phyloP scores from a whole-genome alignment of 2,113 vertebrate species.

The Tachysurus vachellii region DNA sequence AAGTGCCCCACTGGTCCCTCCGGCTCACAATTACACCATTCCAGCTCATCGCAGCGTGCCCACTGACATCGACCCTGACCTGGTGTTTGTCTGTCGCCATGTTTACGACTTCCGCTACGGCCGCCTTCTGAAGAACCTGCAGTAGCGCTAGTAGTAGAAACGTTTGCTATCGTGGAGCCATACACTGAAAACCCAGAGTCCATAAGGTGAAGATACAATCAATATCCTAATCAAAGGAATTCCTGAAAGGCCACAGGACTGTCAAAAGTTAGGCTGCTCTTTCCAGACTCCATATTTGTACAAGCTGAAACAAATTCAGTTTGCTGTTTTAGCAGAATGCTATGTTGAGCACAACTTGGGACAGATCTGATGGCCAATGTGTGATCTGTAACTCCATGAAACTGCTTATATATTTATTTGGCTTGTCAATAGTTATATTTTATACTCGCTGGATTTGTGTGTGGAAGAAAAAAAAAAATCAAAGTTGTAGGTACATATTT shows the following conservation, averaged over 20 bases:
- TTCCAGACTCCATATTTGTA: conserved; percentile 22
- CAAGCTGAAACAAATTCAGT: conserved; percentile 21
- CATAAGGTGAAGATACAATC: conserved; percentile 54
- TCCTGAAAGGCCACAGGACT: conserved; percentile 39
- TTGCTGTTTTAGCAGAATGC: conserved; percentile 33
- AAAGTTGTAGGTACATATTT: conserved; percentile 51
- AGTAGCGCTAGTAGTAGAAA: conserved; percentile 74
- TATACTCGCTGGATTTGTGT: conserved; percentile 48
- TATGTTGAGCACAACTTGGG: conserved; percentile 52
- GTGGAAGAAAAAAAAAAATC: conserved; percentile 16
- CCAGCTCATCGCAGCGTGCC: conserved; percentile 94
- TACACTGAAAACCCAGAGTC: conserved; percentile 50
- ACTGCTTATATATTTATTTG: conserved; percentile 64
- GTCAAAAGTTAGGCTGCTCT: conserved; percentile 32
- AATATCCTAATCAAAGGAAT: conserved; percentile 23
- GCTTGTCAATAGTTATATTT: conserved; percentile 54
- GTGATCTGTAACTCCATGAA: conserved; percentile 59
- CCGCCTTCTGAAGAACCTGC: conserved; percentile 97
- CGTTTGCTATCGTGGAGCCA: conserved; percentile 45
- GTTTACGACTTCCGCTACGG: conserved; percentile 98
- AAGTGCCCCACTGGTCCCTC: conserved; percentile 87
- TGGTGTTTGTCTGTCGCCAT: conserved; percentile 97
- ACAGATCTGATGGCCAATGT: conserved; percentile 55
- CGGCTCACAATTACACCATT: conserved; percentile 82
- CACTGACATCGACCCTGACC: conserved; percentile 88